These are phyloP conservation scores for Dasyurus viverrinus DNA, from an alignment of 2,113 vertebrate species.

Conservation along the genomic window DNA sequence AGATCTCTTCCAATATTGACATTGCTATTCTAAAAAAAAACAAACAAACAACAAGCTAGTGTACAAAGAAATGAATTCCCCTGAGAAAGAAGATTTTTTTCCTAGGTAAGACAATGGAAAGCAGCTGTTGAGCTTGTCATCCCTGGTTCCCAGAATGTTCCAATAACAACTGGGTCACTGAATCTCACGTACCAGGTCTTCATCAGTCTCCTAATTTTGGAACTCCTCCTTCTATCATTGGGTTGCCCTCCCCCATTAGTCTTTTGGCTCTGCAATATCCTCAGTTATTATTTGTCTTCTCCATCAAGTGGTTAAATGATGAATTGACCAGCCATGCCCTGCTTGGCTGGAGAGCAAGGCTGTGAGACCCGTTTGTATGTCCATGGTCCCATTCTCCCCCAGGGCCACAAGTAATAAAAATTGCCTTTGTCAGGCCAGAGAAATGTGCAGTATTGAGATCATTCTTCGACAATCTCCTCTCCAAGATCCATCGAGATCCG, in stretches of 20 bases:
- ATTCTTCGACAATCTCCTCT: background rate
- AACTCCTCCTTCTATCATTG: background rate
- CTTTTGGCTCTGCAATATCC: background rate
- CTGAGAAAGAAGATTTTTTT: background rate
- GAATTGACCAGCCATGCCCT: background rate
- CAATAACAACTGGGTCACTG: background rate
- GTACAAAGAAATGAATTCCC: background rate
- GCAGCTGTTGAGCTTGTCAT: background rate
- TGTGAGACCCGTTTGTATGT: background rate
- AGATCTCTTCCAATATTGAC: background rate
- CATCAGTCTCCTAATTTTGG: background rate
- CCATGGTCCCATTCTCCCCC: background rate
- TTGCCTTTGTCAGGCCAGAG: background rate
- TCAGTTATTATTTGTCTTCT: background rate
- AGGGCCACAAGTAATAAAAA: background rate
- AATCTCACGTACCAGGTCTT: background rate
- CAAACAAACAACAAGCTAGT: background rate
- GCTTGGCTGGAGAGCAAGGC: background rate
- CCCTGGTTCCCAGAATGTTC: background rate
- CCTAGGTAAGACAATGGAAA: background rate
- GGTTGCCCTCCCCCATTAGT: background rate
- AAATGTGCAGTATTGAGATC: background rate
- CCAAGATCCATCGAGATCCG: background rate
- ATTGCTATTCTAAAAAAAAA: background rate
- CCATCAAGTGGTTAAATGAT: background rate